phyloP scores from a whole-genome alignment of 2,888 invertebrate genomes.

The Rhodophaea formosa region DNA sequence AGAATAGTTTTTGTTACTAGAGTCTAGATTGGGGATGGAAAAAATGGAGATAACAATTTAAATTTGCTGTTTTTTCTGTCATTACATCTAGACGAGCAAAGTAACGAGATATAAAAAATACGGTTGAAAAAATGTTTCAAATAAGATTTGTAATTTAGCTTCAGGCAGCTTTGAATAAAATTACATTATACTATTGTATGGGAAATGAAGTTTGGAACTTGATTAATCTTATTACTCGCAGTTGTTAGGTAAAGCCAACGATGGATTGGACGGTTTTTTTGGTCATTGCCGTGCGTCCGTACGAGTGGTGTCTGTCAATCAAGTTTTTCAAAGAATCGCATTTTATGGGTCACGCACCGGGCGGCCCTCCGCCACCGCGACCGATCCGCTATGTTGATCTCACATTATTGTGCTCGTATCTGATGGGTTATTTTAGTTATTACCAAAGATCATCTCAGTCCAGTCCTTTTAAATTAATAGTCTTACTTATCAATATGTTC shows the following conservation, averaged over 20 bases:
- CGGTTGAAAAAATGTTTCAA: not conserved
- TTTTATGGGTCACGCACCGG: conserved; percentile 4
- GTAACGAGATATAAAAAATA: not conserved
- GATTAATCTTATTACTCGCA: conserved; percentile 1
- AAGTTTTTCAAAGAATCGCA: conserved; percentile 9
- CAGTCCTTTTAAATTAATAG: no score
- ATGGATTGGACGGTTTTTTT: conserved; percentile 1
- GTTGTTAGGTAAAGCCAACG: not conserved
- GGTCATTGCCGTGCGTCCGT: not conserved
- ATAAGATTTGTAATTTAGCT: not conserved
- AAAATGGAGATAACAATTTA: not conserved
- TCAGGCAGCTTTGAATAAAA: not conserved
- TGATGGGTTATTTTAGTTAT: no score
- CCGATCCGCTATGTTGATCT: not conserved
- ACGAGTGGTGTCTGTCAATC: not conserved
- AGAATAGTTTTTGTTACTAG: not conserved
- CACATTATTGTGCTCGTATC: not conserved
- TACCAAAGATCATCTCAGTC: no score
- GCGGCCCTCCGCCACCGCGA: not conserved
- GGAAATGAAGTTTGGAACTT: not conserved
- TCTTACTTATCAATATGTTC: no score
- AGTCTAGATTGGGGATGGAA: not conserved
- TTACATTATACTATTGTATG: not conserved
- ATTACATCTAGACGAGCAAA: not conserved
- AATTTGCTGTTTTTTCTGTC: not conserved